These are phyloP conservation scores for Ips nitidus DNA, from an alignment of 1,140 invertebrate genomes.

Conservation along the genomic window DNA sequence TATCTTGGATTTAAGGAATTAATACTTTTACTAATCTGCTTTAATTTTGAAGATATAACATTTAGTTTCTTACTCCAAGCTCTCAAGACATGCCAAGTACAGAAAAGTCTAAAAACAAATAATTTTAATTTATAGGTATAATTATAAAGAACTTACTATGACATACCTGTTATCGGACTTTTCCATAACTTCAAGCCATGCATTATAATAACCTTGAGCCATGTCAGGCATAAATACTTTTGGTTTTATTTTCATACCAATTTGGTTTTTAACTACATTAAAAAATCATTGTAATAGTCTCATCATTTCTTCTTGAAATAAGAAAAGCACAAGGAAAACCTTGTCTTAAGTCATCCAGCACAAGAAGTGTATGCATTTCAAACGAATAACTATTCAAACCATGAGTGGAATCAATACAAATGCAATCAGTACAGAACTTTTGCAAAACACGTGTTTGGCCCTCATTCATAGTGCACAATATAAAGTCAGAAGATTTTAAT, in stretches of 20 bases:
- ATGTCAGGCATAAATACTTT: slow-evolving; percentile 37
- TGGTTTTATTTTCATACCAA: slow-evolving; percentile 4
- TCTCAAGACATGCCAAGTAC: slow-evolving; percentile 17
- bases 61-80: slow-evolving; percentile 23
- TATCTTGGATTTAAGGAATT: no score
- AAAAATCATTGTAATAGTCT: slow-evolving; percentile 25
- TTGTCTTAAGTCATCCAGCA: slow-evolving; percentile 31
- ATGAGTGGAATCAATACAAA: slow-evolving; percentile 36
- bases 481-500: slow-evolving; percentile 21
- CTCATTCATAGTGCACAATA: slow-evolving; percentile 25
- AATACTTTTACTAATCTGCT: no score
- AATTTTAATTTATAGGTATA: not conserved
- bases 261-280: slow-evolving; percentile 10
- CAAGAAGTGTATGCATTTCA: slow-evolving; percentile 30
- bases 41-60: no score
- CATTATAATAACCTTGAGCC: slow-evolving; percentile 21
- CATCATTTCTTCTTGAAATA: slow-evolving; percentile 30
- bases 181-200: slow-evolving; percentile 26
- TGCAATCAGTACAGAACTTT: slow-evolving; percentile 12
- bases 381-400: slow-evolving; percentile 24
- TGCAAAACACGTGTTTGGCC: slow-evolving; percentile 3
- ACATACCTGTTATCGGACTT: slow-evolving; percentile 5
- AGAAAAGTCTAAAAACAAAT: slow-evolving; percentile 16
- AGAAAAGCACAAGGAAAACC: slow-evolving; percentile 33
- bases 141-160: slow-evolving; percentile 1